Base-by-base conservation (phyloP, 2,888 invertebrate genomes). In the Parnassius glacialis region DNA sequence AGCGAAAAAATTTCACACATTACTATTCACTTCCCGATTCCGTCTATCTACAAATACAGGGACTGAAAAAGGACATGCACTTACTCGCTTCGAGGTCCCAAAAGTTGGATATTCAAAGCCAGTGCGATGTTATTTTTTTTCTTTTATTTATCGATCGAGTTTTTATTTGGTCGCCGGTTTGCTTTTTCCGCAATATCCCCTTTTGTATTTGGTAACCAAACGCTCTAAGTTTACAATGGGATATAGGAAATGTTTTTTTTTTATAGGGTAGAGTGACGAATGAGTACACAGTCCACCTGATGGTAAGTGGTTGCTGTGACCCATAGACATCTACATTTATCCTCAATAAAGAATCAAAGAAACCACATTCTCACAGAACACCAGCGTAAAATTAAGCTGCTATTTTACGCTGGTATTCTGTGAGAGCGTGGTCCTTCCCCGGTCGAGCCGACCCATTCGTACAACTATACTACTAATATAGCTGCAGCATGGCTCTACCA, bases 111-210 rank as follows among this genome's bases (percentile, higher is more conserved):
- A 56, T 63, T 48, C 55, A 59, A 56, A 55, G 56, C 45, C 25
- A 20, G 41, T 42, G 45, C 53, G 43, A 48, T 41, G 44, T 53
- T 55, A 44, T 53, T 55, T 58, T 55, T 59, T 53, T 53, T 42
- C 44, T 55, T 51, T 55, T 41, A 56, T 52, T 25, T 43, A 59
- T 56, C 59, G 63, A 63, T 63, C 59, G 51, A 52, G 55, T 55
- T 63, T 63, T 56, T 63, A 63, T 59, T 63, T 52, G 59, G 54
- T n/a, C 52, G 51, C 52, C 52, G 63, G 51, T 57, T 52, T 13
- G 56, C 51, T 59, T 59, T 59, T 51, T 45, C 56, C 63, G 59
- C 55, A 63, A 52, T 63, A 56, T 59, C 56, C 63, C 34, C 45
- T 59, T 56, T 59, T 52, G n/a, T 42, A 41, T 50, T 2, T 5